These are phyloP conservation scores for Clarias macrocephalus DNA, from an alignment of 2,113 vertebrate genomes.

Conservation along the genomic window DNA sequence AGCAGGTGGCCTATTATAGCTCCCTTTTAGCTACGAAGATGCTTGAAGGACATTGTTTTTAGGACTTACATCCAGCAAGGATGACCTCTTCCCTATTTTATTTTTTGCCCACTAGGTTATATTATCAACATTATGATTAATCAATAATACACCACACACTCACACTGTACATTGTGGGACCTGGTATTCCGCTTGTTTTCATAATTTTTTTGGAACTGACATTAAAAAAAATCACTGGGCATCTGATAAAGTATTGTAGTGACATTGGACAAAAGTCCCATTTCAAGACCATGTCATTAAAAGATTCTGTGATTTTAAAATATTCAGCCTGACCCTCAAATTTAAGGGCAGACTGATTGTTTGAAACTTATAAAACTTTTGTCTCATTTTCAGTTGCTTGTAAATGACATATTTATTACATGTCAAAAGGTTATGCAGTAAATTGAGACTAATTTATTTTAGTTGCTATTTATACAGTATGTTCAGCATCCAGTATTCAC, in stretches of 20 bases:
- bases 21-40: neutral
- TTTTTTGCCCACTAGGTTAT: neutral
- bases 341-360: neutral
- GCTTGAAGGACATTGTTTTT: neutral
- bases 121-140: neutral
- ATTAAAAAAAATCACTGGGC: neutral
- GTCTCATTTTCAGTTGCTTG: neutral
- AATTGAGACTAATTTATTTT: too few relatives aligned
- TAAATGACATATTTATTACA: neutral
- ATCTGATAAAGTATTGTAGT: too few relatives aligned
- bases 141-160: neutral
- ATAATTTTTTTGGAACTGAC: neutral
- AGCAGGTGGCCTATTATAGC: neutral
- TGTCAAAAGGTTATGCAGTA: neutral
- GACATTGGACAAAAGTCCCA: neutral
- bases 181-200: neutral
- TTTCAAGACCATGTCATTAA: neutral
- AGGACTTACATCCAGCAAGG: neutral
- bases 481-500: too few relatives aligned
- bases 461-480: too few relatives aligned
- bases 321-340: neutral
- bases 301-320: neutral
- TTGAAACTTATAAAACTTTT: neutral
- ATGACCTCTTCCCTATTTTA: neutral
- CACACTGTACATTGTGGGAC: neutral